Base-by-base conservation (phyloP, 2,888 invertebrate genomes). In the Tribolium freemani region DNA sequence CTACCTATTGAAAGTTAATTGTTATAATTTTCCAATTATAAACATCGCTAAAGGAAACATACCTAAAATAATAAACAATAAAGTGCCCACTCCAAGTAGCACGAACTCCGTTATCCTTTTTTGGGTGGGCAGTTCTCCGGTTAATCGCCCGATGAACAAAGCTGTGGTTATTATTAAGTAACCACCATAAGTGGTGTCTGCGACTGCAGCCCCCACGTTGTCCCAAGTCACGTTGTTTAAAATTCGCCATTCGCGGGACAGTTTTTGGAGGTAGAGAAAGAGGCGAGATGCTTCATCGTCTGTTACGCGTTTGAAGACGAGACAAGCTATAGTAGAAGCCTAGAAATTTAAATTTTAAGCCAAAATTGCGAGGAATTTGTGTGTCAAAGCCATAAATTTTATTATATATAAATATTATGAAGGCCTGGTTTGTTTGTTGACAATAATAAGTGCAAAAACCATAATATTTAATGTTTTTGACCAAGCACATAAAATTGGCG, bases 221-320 rank as follows among this genome's bases (percentile, higher is more conserved):
- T 92, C 92, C 92, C 93, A 93, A 0, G 93, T 93, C 76, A 93
- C 90, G 54, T 92, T 93, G 78, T 90, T 92, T 75, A 93, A 88
- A 30, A 93, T 88, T 38, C 92, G 91, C 93, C 93, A 93, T 87
- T 93, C 93, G 53, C 92, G 87, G 26, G 93, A 93, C 71, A 91
- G 84, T 86, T 93, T 93, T 86, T 93, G 91, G 75, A 93, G 88
- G 79, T 91, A 90, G 75, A 92, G 88, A 81, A 91, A 90, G 77
- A 93, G 87, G 64, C 93, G 88, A 53, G 90, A 88, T 72, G 93
- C 92, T 84, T 93, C 93, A 79, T 93, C 93, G 73, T 93, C 90
- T 0, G 93, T 93, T 75, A 93, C 90, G 74, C 93, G 88, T 84
- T 93, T 92, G 73, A 90, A 89, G 26, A 92, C 89, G 79, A 93